These are phyloP conservation scores for Hephaestus fuliginosus DNA, from an alignment of 2,797 vertebrate species.

Conservation along the genomic window DNA sequence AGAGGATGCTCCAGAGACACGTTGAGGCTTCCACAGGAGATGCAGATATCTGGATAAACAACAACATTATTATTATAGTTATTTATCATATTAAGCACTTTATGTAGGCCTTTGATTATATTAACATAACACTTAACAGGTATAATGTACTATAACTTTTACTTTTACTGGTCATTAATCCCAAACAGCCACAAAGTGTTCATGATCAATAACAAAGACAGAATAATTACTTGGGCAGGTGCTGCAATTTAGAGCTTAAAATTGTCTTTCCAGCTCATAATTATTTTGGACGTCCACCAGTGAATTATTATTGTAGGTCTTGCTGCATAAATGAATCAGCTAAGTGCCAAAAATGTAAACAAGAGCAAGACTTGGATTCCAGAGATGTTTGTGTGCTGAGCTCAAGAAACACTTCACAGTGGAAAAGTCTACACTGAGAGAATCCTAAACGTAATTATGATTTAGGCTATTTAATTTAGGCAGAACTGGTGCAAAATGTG, in stretches of 20 bases:
- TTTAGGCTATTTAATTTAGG: background rate
- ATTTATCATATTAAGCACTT: background rate
- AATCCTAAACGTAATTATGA: background rate
- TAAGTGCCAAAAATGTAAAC: slow-evolving; percentile 14
- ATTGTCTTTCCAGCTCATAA: slow-evolving; percentile 6
- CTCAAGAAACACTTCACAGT: background rate
- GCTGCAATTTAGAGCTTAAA: slow-evolving; percentile 1
- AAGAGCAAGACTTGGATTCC: background rate
- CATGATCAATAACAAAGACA: background rate
- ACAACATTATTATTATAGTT: background rate
- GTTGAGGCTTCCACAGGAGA: slow-evolving; percentile 93
- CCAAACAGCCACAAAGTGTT: background rate
- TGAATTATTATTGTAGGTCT: background rate
- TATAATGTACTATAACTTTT: background rate
- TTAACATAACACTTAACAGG: background rate
- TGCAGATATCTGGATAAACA: slow-evolving; percentile 88
- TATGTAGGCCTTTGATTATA: background rate
- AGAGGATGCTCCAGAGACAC: slow-evolving; percentile 92
- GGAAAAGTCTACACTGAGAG: background rate
- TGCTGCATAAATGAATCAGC: slow-evolving; percentile 12
- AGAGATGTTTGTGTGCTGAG: background rate
- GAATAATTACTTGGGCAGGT: background rate
- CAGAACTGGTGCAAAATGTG: background rate
- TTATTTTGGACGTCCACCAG: slow-evolving; percentile 3
- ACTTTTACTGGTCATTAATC: background rate